phyloP scores from a whole-genome alignment of 2,888 invertebrate genomes.

The Sicus ferrugineus region DNA sequence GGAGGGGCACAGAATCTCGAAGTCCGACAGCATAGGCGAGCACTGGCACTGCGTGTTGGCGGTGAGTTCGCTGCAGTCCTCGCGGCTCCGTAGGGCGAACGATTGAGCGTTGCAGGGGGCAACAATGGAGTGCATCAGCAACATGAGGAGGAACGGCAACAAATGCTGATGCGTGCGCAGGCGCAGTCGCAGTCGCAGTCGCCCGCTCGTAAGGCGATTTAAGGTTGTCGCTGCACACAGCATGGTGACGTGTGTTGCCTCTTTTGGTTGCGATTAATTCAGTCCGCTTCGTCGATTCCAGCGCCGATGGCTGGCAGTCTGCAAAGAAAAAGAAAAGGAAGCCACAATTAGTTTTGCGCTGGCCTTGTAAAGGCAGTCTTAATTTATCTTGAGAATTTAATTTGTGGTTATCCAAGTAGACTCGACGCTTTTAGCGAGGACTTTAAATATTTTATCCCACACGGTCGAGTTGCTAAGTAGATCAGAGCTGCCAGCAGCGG shows the following conservation, averaged over 20 bases:
- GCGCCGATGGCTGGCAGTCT: not conserved
- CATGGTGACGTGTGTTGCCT: not conserved
- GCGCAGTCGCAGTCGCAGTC: not conserved
- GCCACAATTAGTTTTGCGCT: not conserved
- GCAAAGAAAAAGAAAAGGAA: slow-evolving; percentile 2
- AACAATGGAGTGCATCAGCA: not conserved
- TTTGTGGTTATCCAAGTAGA: not conserved
- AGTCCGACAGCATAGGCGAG: slow-evolving; percentile 54
- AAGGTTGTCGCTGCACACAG: no score
- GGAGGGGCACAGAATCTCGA: slow-evolving; percentile 59
- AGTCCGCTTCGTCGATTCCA: not conserved
- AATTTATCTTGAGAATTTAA: slow-evolving; percentile 1
- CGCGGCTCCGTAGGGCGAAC: slow-evolving; percentile 47
- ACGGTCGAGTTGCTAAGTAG: not conserved
- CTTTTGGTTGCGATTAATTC: slow-evolving; percentile 8
- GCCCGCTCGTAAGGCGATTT: not conserved
- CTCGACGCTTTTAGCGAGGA: slow-evolving; percentile 14
- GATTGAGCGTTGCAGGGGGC: slow-evolving; percentile 33
- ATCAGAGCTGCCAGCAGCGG: not conserved
- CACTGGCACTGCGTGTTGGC: slow-evolving; percentile 54
- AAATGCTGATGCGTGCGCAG: not conserved
- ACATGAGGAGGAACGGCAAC: not conserved
- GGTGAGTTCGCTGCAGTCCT: slow-evolving; percentile 55
- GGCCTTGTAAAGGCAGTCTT: not conserved
- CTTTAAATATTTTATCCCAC: not conserved